These are phyloP conservation scores for Paramormyrops hopkinsi DNA, from an alignment of 2,797 vertebrate species.

Conservation along the genomic window DNA sequence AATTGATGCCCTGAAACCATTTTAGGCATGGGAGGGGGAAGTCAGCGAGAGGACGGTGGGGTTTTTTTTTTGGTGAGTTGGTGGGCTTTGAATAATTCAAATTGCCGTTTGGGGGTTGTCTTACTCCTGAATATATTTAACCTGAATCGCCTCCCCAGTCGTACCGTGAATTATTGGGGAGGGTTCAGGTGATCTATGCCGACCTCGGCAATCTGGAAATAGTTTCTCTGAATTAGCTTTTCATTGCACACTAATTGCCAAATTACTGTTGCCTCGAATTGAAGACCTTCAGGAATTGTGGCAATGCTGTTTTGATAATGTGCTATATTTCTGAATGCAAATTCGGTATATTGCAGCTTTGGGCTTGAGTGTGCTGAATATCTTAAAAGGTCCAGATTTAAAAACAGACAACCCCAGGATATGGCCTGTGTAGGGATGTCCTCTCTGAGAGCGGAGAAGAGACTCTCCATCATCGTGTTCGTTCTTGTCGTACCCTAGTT, in stretches of 20 bases:
- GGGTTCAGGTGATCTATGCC: conserved; percentile 20
- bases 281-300: conserved; percentile 30
- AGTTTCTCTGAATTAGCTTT: conserved; percentile 35
- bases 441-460: background rate
- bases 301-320: conserved; percentile 18
- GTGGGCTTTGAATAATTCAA: conserved; percentile 23
- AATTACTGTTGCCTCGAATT: conserved; percentile 39
- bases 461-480: background rate
- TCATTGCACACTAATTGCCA: conserved; percentile 43
- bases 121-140: background rate
- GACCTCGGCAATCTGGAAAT: conserved; percentile 26
- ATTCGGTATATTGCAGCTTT: background rate
- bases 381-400: background rate
- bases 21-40: conserved; percentile 19
- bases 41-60: conserved; percentile 3
- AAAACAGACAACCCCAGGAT: background rate
- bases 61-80: conserved; percentile 4
- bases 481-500: background rate
- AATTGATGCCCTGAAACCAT: conserved; percentile 24
- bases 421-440: background rate
- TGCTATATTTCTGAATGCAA: background rate
- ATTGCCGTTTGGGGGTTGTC: background rate
- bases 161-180: conserved; percentile 18
- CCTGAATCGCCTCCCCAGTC: background rate
- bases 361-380: background rate